Conservation (phyloP, 2,113 vertebrate species). For the Antigone vipio region DNA sequence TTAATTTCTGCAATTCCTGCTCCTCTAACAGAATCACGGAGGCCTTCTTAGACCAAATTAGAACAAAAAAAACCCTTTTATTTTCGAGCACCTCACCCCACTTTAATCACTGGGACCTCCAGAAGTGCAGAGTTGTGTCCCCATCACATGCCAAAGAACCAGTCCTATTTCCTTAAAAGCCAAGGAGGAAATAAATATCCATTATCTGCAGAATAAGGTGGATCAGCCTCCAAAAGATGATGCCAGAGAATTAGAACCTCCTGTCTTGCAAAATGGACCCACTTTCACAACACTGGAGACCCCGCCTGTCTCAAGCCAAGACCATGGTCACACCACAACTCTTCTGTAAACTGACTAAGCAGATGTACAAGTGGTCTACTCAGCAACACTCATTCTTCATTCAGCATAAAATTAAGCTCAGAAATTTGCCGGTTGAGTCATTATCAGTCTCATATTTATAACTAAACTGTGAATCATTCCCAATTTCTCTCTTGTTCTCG, state of each 20-base stretch:
- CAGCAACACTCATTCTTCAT: neutral
- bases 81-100: neutral
- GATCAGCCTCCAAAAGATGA: neutral
- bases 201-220: neutral
- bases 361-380: neutral
- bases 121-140: neutral
- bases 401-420: neutral
- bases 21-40: neutral
- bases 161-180: neutral
- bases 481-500: neutral
- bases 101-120: neutral
- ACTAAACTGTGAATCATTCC: neutral
- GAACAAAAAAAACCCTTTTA: neutral
- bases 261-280: neutral
- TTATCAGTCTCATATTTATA: neutral
- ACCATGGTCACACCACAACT: neutral
- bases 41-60: neutral
- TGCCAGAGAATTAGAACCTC: neutral
- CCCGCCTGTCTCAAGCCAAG: rapidly evolving
- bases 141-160: neutral
- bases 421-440: neutral
- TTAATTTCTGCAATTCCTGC: neutral
- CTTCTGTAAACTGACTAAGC: neutral
- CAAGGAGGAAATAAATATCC: neutral
- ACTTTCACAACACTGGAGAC: neutral